Evolutionary conservation across 2,888 invertebrate species (phyloP), one percentile per base, ranked within the genome.

Genomic region (Tachystola acroxantha): DNA sequence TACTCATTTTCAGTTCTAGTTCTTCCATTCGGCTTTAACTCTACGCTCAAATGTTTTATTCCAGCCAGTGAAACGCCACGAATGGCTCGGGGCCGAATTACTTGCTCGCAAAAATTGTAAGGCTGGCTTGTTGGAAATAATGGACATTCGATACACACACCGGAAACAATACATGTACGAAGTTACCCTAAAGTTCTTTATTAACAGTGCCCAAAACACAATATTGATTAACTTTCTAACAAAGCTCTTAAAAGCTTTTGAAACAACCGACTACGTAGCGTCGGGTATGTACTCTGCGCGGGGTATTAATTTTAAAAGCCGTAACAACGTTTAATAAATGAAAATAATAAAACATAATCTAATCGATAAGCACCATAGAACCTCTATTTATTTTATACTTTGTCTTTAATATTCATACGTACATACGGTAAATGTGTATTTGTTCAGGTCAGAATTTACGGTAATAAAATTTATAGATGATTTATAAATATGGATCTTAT

Each of bases 11-110:
- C n/a, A n/a, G n/a, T n/a, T n/a, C n/a, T n/a, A 6, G 10, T 49
- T 46, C 56, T 69, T 74, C 74, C 60, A 68, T 56, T 42, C 45
- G 3, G 45, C 53, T 67, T 57, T 64, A 68, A 51, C 56, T 67
- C 67, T 42, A 42, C 53, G 63, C 57, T 55, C 57, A 64, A 78
- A 81, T 80, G 79, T 79, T 84, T 80, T 78, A 80, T 82, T 75
- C 75, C 68, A 64, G 61, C 67, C 72, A 74, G 69, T 65, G 72
- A 75, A 81, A 80, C 68, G 71, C 70, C 66, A 58, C 73, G 68
- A 75, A 74, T 68, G 63, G 73, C 69, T 73, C 58, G 59, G 46
- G 66, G 65, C 64, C 58, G 70, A 73, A 79, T 75, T 74, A 76
- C 76, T 74, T 74, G 64, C 59, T 73, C 65, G 65, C 72, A 70